Evolutionary conservation across 2,888 invertebrate species (phyloP), one percentile per base, ranked within the genome.

Genomic region (Sclerodermus sp.): DNA sequence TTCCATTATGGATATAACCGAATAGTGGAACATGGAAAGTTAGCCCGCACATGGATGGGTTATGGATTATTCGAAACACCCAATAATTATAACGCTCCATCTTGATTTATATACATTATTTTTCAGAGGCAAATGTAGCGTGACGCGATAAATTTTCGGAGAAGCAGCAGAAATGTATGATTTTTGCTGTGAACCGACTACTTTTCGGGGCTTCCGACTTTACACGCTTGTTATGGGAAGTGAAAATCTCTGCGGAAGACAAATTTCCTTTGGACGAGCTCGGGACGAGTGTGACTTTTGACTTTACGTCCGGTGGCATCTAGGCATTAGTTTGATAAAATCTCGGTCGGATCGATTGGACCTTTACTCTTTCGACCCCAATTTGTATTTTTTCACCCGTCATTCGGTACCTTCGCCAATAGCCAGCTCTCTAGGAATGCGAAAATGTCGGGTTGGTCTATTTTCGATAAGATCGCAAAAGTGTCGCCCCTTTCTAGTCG

Each of bases 311-410:
- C 56, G 62, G 67, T 67, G 66, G 67, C 71, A 73, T 69, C 70
- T 70, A 70, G 65, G 73, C 72, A 74, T 74, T 73, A 74, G 66
- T 38, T 47, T 66, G 72, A 74, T 74, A 73, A 73, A 64, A 73
- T 72, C 69, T 68, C 46, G 48, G 45, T 55, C 52, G n/a, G 60
- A 51, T 31, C 53, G 53, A 58, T 62, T 31, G 58, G 45, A 60
- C 55, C 66, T 57, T 61, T 64, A 54, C 59, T 53, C 58, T 50
- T 53, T 36, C 66, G 64, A 62, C 66, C 66, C 52, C 64, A 62
- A 64, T 66, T 64, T 64, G 58, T 64, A 58, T 58, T 60, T 57
- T 58, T 61, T 53, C 41, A 50, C 49, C 54, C 56, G 32, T 60
- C 53, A 49, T 60, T 52, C 39, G 39, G 49, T 51, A 46, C 55